Evolutionary conservation across 2,797 vertebrate genomes (phyloP).

Genomic region (Champsocephalus esox): DNA sequence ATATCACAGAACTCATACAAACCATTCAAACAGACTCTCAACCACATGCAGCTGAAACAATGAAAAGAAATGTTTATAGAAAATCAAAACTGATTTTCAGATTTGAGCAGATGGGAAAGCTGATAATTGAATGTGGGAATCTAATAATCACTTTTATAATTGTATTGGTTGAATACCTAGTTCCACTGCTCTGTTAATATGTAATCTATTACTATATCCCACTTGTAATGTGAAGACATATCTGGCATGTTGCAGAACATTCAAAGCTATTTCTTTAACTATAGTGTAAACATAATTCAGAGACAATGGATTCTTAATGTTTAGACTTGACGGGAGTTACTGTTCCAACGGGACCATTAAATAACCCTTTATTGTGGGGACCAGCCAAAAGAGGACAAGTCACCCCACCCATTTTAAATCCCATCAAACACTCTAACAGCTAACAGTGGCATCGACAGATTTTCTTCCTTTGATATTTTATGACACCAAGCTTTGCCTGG

Average conservation of each 20-base stretch:
- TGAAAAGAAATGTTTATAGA: background rate
- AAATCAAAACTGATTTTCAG: conserved; percentile 51
- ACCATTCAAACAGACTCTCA: conserved; percentile 39
- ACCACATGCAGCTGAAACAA: conserved; percentile 48
- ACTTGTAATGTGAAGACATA: background rate
- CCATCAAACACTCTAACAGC: conserved; percentile 20
- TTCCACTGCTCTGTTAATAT: conserved; percentile 19
- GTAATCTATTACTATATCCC: background rate
- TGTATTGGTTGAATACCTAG: conserved; percentile 27
- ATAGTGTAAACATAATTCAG: conserved; percentile 25
- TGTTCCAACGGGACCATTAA: conserved; percentile 1
- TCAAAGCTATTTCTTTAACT: conserved; percentile 2
- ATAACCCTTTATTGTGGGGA: conserved; percentile 19
- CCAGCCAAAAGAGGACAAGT: conserved; percentile 16
- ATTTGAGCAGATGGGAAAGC: conserved; percentile 37
- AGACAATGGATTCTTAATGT: background rate
- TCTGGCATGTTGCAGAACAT: conserved; percentile 22
- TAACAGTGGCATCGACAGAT: conserved; percentile 41
- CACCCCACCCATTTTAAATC: conserved; percentile 13
- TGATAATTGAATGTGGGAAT: conserved; percentile 30
- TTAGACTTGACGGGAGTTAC: background rate
- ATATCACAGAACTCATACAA: conserved; percentile 37
- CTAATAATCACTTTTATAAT: conserved; percentile 19
- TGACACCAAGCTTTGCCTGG: conserved; percentile 26
- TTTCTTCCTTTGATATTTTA: conserved; percentile 37